phyloP scores from a whole-genome alignment of 2,113 vertebrate species.

The Macaca nemestrina region DNA sequence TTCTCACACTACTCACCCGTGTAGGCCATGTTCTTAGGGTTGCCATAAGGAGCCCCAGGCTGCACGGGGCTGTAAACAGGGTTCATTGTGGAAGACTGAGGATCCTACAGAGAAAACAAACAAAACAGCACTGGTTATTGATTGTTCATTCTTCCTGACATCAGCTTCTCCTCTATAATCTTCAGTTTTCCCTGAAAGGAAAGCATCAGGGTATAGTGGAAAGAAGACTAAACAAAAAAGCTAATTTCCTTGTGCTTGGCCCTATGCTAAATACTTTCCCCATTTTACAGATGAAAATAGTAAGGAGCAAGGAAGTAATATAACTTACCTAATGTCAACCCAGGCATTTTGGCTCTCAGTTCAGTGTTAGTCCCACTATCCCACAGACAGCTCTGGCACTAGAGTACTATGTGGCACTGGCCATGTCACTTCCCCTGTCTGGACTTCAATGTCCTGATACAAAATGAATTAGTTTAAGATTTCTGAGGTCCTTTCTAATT shows the following conservation, averaged over 20 bases:
- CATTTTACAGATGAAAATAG: background rate
- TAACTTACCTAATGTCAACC: background rate
- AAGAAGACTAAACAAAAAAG: constrained; percentile 1
- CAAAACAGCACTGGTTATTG: constrained; percentile 60
- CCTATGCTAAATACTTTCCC: background rate
- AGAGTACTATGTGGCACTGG: background rate
- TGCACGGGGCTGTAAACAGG: constrained; percentile 99
- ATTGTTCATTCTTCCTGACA: constrained; percentile 24
- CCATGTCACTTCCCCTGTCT: constrained; percentile 17
- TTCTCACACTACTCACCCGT: constrained; percentile 86
- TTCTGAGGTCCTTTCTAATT: constrained; percentile 18
- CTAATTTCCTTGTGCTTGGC: background rate
- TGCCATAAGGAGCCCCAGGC: constrained; percentile 97
- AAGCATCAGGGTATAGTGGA: background rate
- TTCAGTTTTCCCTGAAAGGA: constrained; percentile 28
- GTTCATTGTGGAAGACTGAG: constrained; percentile 96
- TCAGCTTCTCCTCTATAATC: constrained; percentile 1
- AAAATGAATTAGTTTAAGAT: constrained; percentile 36
- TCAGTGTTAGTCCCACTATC: background rate
- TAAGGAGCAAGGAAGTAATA: background rate
- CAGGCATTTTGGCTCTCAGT: background rate
- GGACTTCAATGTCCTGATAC: background rate
- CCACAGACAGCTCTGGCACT: background rate
- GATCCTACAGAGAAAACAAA: constrained; percentile 89
- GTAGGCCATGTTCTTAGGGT: constrained; percentile 98